These are phyloP conservation scores for Eptesicus fuscus DNA, from an alignment of 2,113 vertebrate genomes.

Conservation along the genomic window DNA sequence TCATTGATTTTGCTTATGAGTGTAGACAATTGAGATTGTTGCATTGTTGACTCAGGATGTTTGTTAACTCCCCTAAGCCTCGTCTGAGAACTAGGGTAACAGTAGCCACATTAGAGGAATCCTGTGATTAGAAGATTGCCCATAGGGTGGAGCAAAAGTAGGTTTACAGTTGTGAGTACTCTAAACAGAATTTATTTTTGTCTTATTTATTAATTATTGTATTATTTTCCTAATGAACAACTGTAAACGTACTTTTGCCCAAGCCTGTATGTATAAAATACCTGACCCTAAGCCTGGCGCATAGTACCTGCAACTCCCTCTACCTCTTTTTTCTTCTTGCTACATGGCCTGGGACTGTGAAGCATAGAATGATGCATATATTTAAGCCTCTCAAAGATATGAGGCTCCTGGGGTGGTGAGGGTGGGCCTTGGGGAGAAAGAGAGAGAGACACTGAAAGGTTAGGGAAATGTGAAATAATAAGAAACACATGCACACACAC, in stretches of 20 bases:
- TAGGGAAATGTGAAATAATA: not conserved
- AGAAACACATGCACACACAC: not conserved
- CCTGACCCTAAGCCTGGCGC: not conserved
- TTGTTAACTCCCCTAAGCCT: not conserved
- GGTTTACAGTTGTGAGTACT: too few relatives aligned
- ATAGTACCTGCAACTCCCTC: not conserved
- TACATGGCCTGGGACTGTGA: not conserved
- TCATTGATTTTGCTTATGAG: not conserved
- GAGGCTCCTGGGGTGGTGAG: not conserved
- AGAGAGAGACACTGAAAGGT: not conserved
- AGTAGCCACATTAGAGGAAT: not conserved
- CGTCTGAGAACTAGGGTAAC: not conserved
- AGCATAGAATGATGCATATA: accelerated
- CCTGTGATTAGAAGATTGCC: not conserved
- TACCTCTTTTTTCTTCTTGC: not conserved
- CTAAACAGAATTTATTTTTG: too few relatives aligned
- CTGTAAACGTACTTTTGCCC: too few relatives aligned
- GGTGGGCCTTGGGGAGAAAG: not conserved
- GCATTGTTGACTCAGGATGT: not conserved
- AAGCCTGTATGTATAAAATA: not conserved
- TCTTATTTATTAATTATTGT: too few relatives aligned
- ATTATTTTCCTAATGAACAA: too few relatives aligned
- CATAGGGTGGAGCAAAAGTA: not conserved
- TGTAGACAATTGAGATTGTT: not conserved
- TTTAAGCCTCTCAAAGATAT: not conserved